Evolutionary conservation across 1,140 invertebrate species (phyloP).

Genomic region (Drosophila pruinosa): DNA sequence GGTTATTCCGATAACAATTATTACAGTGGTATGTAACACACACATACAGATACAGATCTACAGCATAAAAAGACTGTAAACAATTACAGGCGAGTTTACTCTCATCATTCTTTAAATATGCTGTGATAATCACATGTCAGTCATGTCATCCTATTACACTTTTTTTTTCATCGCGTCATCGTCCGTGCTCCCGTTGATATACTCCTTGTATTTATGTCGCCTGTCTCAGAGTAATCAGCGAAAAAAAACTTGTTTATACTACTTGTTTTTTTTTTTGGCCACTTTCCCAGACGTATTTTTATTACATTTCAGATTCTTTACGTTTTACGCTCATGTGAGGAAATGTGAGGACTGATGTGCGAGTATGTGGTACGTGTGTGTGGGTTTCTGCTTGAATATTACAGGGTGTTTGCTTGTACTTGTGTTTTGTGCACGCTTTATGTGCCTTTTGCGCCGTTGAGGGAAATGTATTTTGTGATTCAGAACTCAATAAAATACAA

Average conservation of each 20-base stretch:
- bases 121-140: background rate
- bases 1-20: slow-evolving; percentile 81
- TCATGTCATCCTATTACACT: background rate
- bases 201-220: slow-evolving; percentile 44
- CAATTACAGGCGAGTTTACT: background rate
- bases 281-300: slow-evolving; percentile 51
- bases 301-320: slow-evolving; percentile 57
- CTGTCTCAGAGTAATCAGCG: slow-evolving; percentile 65
- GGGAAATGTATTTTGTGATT: slow-evolving; percentile 3
- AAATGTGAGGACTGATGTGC: slow-evolving; percentile 10
- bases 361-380: background rate
- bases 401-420: slow-evolving; percentile 20
- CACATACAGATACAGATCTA: background rate
- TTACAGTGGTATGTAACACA: slow-evolving; percentile 70
- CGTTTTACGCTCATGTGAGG: slow-evolving; percentile 28
- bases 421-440: slow-evolving; percentile 45
- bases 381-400: slow-evolving; percentile 18
- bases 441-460: slow-evolving; percentile 3
- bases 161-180: background rate
- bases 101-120: background rate
- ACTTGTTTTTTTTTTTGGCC: slow-evolving; percentile 18
- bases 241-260: slow-evolving; percentile 57
- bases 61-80: slow-evolving; percentile 4
- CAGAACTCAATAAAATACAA: background rate
- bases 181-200: slow-evolving; percentile 38